Evolutionary conservation across 2,113 vertebrate species (phyloP).

Genomic region (Anhinga anhinga): DNA sequence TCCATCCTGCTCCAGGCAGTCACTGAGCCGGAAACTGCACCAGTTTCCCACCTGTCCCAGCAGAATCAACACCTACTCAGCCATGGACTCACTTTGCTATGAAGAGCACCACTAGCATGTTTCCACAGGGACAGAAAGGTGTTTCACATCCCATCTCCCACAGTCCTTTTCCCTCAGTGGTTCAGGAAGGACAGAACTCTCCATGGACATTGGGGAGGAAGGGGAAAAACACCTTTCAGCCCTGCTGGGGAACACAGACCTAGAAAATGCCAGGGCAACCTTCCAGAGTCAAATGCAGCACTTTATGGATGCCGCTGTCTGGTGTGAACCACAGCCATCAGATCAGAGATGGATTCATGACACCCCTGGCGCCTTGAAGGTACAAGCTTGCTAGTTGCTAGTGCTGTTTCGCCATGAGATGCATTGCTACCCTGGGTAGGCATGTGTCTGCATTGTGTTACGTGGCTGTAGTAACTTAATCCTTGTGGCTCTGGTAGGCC

Average conservation of each 20-base stretch:
- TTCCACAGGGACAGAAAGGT: neutral
- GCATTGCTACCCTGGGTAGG: accelerated
- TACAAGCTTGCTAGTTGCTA: neutral
- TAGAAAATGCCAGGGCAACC: neutral
- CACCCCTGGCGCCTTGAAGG: neutral
- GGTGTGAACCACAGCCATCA: neutral
- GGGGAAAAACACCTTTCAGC: neutral
- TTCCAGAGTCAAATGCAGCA: neutral
- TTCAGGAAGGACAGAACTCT: neutral
- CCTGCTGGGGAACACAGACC: neutral
- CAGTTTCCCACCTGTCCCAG: neutral
- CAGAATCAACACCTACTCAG: neutral
- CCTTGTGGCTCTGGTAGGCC: neutral
- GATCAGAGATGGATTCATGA: neutral
- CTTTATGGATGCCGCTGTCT: neutral
- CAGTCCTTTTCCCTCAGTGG: neutral
- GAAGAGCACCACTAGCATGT: neutral
- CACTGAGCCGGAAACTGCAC: neutral
- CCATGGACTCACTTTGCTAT: neutral
- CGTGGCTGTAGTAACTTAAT: neutral
- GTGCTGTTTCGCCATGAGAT: neutral
- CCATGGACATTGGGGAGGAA: neutral
- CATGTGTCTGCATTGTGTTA: neutral
- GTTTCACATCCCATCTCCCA: neutral
- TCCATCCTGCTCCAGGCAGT: neutral